Evolutionary conservation across 2,113 vertebrate species (phyloP), one percentile per base, ranked within the genome.

Genomic region (Microcebus lehilahytsara): DNA sequence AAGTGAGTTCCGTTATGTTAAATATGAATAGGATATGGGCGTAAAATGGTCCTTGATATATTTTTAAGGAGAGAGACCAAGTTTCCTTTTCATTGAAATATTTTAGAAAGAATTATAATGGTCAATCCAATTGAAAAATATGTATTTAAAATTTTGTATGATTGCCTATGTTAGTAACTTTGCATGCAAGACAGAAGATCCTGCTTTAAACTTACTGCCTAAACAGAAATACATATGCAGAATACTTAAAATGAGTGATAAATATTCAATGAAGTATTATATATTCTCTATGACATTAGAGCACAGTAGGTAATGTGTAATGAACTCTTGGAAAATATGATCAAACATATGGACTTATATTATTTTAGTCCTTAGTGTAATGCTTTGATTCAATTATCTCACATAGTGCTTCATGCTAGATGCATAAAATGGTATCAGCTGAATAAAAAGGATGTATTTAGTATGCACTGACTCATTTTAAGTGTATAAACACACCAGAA

Each of bases 341-440:
- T 96, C 53, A 95, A 95, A 30, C 93, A 92, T 96, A 96, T 93
- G 72, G 75, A 66, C 83, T 96, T 89, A n/a, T 42, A 94, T 95
- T 96, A 95, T 89, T 85, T 95, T 53, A 92, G 32, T 77, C 90
- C n/a, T 92, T 92, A 74, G 80, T 96, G 90, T 89, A 96, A 93
- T 67, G 13, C 81, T 96, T 96, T 96, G 84, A 96, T 97, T 96
- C 53, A 93, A 77, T 96, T 93, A 96, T 95, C 58, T 95, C 34
- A 22, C 86, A 94, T 75, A 51, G 69, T 91, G 51, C 58, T 71
- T 96, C 89, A 58, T 37, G n/a, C 46, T 62, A 66, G 80, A 92
- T 90, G 80, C 37, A 91, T 85, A 91, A 97, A 97, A 85, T 96
- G 85, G 51, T 78, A 91, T 92, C 46, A 87, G 64, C 19, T 88